Evolutionary conservation across 2,797 vertebrate species (phyloP), one percentile per base, ranked within the genome.

Genomic region (Megalops cyprinoides): DNA sequence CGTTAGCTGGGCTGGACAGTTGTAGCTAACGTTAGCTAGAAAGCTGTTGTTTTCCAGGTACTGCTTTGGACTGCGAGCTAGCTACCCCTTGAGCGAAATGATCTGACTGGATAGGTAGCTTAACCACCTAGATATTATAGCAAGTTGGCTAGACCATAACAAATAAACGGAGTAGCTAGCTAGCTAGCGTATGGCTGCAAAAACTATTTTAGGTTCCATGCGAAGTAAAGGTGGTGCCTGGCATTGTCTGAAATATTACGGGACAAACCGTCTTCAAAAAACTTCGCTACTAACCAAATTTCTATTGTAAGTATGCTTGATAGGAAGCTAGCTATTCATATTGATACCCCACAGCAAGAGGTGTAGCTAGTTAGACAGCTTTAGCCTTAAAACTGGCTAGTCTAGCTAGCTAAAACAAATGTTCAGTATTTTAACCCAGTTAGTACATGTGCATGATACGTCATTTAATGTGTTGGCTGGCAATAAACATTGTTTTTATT

Each of bases 271-370:
- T 77, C 76, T 44, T 14, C 85, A 82, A 73, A 15, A 71, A 0
- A 83, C 84, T 12, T 58, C 86, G 46, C 83, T 86, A 76, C 88
- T 91, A 55, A 84, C 84, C 77, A 90, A 89, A 78, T 84, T 88
- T 84, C 6, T 91, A 28, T 85, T 94, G 93, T 94, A 81, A 94
- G 92, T 92, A 82, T 46, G 56, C 73, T 48, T n/a, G n/a, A n/a
- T n/a, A n/a, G n/a, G n/a, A n/a, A 74, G 18, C 34, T 48, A 34
- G 42, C 53, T 80, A 58, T 8, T n/a, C 51, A 65, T 0, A 28
- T 0, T 1, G n/a, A n/a, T n/a, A n/a, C n/a, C n/a, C n/a, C 44
- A 53, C 49, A 31, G 8, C 56, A 28, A 25, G 12, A 39, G 34
- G 15, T 53, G 37, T 31, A 23, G n/a, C 7, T 55, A 25, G 71